Evolutionary conservation across 2,113 vertebrate species (phyloP).

Genomic region (Calidris pygmaea): DNA sequence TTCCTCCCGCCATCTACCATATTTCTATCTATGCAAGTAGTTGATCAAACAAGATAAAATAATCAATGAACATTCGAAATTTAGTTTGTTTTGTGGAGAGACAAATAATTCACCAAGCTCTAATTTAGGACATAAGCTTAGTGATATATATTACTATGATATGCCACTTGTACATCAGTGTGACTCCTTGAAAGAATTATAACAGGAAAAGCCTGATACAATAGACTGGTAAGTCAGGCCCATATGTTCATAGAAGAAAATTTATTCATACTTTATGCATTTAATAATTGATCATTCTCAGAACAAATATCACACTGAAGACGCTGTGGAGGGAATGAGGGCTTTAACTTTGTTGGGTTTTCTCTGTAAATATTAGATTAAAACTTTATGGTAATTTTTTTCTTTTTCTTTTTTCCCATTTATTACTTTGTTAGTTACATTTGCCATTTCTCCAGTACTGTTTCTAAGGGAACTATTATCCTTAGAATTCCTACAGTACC

Average conservation of each 20-base stretch:
- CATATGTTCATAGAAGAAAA: background rate
- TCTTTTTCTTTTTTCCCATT: background rate
- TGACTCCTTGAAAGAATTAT: background rate
- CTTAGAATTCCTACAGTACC: background rate
- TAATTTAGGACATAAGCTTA: background rate
- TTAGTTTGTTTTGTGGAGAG: background rate
- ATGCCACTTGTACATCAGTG: accelerated
- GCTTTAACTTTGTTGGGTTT: background rate
- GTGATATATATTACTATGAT: background rate
- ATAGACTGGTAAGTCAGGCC: background rate
- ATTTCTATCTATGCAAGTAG: background rate
- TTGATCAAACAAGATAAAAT: background rate
- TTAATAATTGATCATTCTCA: background rate
- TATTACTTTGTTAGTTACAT: background rate
- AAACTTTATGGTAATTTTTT: background rate
- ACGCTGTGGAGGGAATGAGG: background rate
- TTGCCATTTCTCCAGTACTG: background rate
- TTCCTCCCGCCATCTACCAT: background rate
- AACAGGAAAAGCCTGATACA: background rate
- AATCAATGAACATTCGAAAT: background rate
- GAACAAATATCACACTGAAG: background rate
- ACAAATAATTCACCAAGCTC: background rate
- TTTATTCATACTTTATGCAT: background rate
- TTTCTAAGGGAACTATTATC: background rate
- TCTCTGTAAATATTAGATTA: background rate